Percentiles rank a stretch among this genome's conserved stretches.
Evolutionary conservation across 2,797 vertebrate genomes (phyloP).

Genomic region (Gymnothorax javanicus): DNA sequence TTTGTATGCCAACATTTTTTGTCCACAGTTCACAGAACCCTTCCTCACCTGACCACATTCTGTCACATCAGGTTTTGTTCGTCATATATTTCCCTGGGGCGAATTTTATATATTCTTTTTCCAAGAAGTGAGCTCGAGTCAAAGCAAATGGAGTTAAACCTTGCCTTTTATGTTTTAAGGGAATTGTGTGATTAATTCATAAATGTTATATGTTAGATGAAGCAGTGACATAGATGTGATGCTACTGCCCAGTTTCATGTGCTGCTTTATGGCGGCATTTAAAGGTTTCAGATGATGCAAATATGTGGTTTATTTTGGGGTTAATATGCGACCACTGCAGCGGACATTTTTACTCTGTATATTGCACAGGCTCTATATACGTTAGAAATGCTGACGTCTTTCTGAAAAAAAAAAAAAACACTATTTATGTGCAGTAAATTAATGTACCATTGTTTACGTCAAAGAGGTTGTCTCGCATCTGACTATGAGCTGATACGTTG

Average conservation of each 20-base stretch:
- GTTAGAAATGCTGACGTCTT: neutral
- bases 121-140: neutral
- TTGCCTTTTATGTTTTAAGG: neutral
- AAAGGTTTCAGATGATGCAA: neutral
- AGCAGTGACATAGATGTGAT: neutral
- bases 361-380: neutral
- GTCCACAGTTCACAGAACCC: neutral
- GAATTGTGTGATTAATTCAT: neutral
- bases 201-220: neutral
- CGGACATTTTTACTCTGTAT: neutral
- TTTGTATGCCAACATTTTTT: neutral
- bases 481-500: neutral
- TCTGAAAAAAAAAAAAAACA: neutral
- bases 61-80: neutral
- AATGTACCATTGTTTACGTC: neutral
- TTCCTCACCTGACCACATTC: neutral
- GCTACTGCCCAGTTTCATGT: neutral
- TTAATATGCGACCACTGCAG: neutral
- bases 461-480: neutral
- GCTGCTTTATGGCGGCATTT: neutral
- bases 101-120: neutral
- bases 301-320: neutral
- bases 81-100: neutral
- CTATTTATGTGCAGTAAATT: neutral
- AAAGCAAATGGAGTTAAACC: neutral